These are phyloP conservation scores for Liposcelis brunnea DNA, from an alignment of 2,888 invertebrate species.

Conservation along the genomic window DNA sequence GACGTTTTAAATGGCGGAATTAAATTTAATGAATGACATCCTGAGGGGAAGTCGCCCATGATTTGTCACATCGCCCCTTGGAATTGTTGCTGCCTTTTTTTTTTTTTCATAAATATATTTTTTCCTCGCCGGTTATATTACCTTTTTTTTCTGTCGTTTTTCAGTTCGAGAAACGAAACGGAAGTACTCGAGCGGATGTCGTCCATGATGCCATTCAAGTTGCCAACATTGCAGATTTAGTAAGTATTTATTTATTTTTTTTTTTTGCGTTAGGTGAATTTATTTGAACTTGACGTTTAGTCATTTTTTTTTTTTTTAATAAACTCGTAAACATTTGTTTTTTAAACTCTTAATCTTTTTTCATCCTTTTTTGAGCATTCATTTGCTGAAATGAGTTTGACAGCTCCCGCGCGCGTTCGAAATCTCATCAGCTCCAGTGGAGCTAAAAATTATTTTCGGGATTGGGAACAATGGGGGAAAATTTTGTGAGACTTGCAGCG, in stretches of 20 bases:
- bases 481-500: neutral
- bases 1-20: too few relatives aligned
- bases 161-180: slow-evolving; percentile 74
- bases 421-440: neutral
- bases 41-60: too few relatives aligned
- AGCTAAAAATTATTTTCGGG: too few relatives aligned
- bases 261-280: slow-evolving; percentile 51
- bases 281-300: too few relatives aligned
- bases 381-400: neutral
- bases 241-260: slow-evolving; percentile 31
- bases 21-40: too few relatives aligned
- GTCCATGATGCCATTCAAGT: slow-evolving; percentile 93
- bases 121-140: slow-evolving; percentile 8
- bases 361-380: neutral
- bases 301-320: too few relatives aligned
- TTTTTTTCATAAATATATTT: neutral
- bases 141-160: slow-evolving; percentile 25
- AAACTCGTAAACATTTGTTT: slow-evolving; percentile 7
- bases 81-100: neutral
- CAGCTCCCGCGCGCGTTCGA: neutral
- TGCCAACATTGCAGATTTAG: slow-evolving; percentile 94
- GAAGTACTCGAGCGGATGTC: slow-evolving; percentile 70
- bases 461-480: too few relatives aligned
- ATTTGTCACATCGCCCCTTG: too few relatives aligned
- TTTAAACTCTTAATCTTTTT: slow-evolving; percentile 11